Evolutionary conservation across 1,140 invertebrate species (phyloP), one percentile per base, ranked within the genome.

Genomic region (Drosophila watanabei): DNA sequence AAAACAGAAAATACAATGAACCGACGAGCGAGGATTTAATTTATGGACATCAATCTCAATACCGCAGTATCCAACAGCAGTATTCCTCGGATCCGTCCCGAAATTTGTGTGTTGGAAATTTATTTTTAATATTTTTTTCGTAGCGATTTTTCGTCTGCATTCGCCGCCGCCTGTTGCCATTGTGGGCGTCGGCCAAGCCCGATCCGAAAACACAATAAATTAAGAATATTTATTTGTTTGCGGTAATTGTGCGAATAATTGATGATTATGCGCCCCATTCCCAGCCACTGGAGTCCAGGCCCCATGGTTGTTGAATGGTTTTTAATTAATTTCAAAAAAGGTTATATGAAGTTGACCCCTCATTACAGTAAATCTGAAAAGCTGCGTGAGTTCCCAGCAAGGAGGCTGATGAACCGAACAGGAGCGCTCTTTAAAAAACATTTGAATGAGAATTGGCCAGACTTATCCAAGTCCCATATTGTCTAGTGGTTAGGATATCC

Each of bases 401-500:
- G 45, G 14, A 33, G 30, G 2, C 16, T 65, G 24, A 54, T 54
- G 39, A 51, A 46, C 18, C 41, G 24, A 35, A 41, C 32, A 45
- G 24, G n/a, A 28, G 2, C 10, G 8, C 4, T n/a, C 2, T 18
- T 6, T 4, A 11, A 13, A 35, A 18, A 70, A 1, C 30, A 43
- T 30, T 14, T 20, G 4, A 20, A 2, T 3, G 16, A 24, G 57
- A 30, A 20, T 96, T 96, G 95, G 95, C 95, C 95, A 94, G 5
- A n/a, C 1, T 1, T 0, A 0, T 4, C 20, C 28, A 56, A 46
- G 94, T 94, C 94, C 94, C 94, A 94, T 95, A 95, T 95, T 94
- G 94, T 95, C 96, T 96, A 96, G 96, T 96, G 96, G 96, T 95
- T 96, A 96, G 96, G 96, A 96, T 96, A 96, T 95, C 95, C 96